Conservation (phyloP, 2,888 invertebrate genomes). For the Ligdia adustata region DNA sequence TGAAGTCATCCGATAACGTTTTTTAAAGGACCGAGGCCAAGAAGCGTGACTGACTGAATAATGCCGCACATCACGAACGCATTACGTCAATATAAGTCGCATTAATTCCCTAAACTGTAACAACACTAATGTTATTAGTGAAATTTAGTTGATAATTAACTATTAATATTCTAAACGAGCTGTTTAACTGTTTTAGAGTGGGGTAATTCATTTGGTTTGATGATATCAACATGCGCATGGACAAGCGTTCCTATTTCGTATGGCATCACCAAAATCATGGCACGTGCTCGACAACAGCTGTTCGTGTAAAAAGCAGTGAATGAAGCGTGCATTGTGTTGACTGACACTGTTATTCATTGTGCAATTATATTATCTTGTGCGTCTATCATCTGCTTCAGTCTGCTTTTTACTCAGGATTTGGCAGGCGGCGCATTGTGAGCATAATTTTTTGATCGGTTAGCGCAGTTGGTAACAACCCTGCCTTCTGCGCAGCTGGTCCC, state of each 20-base stretch:
- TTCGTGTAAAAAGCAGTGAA: constrained; percentile 56
- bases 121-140: constrained; percentile 52
- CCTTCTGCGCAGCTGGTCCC: too few relatives aligned
- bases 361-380: constrained; percentile 57
- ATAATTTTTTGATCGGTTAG: too few relatives aligned
- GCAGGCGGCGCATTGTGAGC: not conserved
- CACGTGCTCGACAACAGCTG: constrained; percentile 62
- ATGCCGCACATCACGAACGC: constrained; percentile 55
- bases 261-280: constrained; percentile 37
- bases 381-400: constrained; percentile 59
- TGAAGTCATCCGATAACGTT: constrained; percentile 45
- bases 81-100: constrained; percentile 51
- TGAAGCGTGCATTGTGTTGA: constrained; percentile 52
- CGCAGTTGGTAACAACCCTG: too few relatives aligned
- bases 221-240: constrained; percentile 39
- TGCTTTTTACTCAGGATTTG: constrained; percentile 40
- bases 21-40: constrained; percentile 40
- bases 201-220: constrained; percentile 54
- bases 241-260: constrained; percentile 41
- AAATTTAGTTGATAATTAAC: constrained; percentile 65
- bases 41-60: constrained; percentile 54
- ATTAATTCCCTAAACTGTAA: constrained; percentile 54
- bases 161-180: constrained; percentile 60
- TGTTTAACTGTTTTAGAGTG: constrained; percentile 58
- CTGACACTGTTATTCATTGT: constrained; percentile 55